phyloP scores from a whole-genome alignment of 2,113 vertebrate genomes.

The Orcinus orca region DNA sequence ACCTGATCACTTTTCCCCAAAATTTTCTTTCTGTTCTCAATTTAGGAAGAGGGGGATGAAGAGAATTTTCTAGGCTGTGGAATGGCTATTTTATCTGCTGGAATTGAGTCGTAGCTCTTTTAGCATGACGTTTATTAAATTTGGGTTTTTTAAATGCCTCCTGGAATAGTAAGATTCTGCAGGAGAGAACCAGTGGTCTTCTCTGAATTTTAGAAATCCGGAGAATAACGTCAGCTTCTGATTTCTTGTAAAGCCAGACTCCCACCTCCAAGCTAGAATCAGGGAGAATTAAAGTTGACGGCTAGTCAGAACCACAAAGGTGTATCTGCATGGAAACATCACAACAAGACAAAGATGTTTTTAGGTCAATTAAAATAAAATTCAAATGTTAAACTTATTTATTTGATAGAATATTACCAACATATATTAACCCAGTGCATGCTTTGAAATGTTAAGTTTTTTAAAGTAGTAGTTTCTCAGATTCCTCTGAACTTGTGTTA shows the following conservation, averaged over 20 bases:
- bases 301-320: background rate
- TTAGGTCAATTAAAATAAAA: background rate
- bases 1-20: background rate
- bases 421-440: background rate
- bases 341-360: background rate
- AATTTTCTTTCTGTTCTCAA: background rate
- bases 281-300: background rate
- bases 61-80: background rate
- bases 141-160: background rate
- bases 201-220: background rate
- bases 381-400: background rate
- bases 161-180: background rate
- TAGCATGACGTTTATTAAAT: background rate
- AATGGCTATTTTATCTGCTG: background rate
- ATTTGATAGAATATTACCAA: background rate
- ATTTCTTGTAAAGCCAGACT: background rate
- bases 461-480: background rate
- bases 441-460: background rate
- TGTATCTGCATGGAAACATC: background rate
- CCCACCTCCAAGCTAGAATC: background rate
- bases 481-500: background rate
- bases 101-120: background rate
- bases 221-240: background rate
- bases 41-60: background rate
- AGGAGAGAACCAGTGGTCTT: background rate